phyloP scores from a whole-genome alignment of 2,113 vertebrate species.

The Psephotus haematonotus region DNA sequence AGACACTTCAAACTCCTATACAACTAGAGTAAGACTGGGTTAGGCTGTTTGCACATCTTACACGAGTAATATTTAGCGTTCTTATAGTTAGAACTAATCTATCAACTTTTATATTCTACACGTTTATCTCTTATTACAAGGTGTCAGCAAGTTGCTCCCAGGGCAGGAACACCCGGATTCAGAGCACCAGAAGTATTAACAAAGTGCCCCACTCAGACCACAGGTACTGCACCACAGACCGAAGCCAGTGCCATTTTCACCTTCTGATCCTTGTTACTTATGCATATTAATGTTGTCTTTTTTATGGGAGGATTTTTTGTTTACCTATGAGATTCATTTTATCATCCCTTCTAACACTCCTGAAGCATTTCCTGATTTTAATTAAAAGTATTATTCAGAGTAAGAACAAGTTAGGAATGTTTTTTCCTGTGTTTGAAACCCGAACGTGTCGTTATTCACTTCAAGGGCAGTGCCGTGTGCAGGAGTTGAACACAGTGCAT shows the following conservation, averaged over 20 bases:
- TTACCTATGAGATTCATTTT: conserved; percentile 9
- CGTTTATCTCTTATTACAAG: conserved; percentile 62
- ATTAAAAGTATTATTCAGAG: background rate
- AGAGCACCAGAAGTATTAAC: conserved; percentile 95
- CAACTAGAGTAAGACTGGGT: background rate
- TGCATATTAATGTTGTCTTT: background rate
- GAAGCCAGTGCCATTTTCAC: background rate
- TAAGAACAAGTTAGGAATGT: background rate
- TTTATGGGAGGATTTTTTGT: background rate
- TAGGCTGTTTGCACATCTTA: background rate
- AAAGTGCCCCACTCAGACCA: conserved; percentile 93
- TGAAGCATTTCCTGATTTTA: conserved; percentile 60
- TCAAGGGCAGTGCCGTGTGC: background rate
- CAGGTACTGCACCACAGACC: conserved; percentile 74
- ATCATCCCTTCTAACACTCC: background rate
- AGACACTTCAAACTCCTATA: background rate
- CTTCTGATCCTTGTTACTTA: background rate
- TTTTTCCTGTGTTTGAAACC: background rate
- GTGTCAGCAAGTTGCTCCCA: conserved; percentile 90
- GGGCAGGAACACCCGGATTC: conserved; percentile 96
- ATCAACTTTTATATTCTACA: background rate
- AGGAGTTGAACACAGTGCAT: background rate
- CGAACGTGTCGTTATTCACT: background rate
- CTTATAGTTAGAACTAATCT: background rate
- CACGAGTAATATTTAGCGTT: background rate